Evolutionary conservation across 1,140 invertebrate species (phyloP).

Genomic region (Eueides isabella): DNA sequence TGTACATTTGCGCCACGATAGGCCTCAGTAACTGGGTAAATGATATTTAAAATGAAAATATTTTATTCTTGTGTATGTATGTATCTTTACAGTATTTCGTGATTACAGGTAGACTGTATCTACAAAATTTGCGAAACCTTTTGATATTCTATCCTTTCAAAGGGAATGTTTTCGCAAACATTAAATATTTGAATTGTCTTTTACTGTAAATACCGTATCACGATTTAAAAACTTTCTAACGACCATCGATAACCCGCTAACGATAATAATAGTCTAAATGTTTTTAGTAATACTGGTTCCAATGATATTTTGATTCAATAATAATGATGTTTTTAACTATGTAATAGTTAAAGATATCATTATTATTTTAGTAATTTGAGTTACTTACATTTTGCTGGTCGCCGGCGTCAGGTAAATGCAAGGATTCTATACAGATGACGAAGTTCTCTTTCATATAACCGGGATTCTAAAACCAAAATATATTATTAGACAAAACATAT

Average conservation of each 20-base stretch:
- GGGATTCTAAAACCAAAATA: slow-evolving; percentile 89
- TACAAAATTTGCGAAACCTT: no score
- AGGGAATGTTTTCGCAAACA: no score
- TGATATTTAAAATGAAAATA: no score
- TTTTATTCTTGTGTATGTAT: no score
- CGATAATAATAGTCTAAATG: not conserved
- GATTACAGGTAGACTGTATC: no score
- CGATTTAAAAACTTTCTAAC: not conserved
- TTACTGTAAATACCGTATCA: not conserved
- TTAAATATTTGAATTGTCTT: no score
- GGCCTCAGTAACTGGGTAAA: no score
- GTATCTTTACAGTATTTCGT: no score
- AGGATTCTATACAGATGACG: slow-evolving; percentile 97
- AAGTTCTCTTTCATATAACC: slow-evolving; percentile 99
- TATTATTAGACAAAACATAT: not conserved
- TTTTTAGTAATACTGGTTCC: not conserved
- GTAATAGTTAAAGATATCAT: no score
- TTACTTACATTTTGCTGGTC: slow-evolving; percentile 91
- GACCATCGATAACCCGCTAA: not conserved
- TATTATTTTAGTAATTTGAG: not conserved
- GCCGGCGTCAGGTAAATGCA: slow-evolving; percentile 94
- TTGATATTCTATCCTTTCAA: no score
- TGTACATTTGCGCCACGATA: no score
- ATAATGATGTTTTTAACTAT: not conserved
- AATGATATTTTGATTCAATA: no score